Evolutionary conservation across 2,797 vertebrate species (phyloP).

Genomic region (Lacerta bilineata): DNA sequence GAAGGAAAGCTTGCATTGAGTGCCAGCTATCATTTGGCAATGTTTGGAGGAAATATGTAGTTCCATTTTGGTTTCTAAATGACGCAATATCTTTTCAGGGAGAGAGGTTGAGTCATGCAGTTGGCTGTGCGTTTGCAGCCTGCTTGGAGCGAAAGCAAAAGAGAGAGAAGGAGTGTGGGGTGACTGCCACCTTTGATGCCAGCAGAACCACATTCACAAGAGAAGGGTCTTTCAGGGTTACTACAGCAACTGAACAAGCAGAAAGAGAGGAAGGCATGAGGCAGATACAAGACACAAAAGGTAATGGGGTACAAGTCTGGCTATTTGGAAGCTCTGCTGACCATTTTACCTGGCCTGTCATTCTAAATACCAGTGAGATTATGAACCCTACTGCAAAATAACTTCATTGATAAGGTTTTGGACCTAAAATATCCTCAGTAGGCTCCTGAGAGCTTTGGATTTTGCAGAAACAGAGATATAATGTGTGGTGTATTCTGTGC

Average conservation of each 20-base stretch:
- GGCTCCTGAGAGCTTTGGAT: not conserved
- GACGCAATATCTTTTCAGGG: constrained; percentile 84
- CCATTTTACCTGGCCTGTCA: accelerated
- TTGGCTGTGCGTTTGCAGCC: constrained; percentile 97
- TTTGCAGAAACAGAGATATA: not conserved
- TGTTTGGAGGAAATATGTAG: not conserved
- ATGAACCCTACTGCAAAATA: not conserved
- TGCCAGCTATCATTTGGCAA: constrained; percentile 40
- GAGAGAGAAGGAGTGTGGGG: constrained; percentile 98
- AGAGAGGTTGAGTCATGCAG: constrained; percentile 96
- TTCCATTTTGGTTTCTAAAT: constrained; percentile 49
- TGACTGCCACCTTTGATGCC: constrained; percentile 97
- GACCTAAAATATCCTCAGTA: constrained; percentile 1
- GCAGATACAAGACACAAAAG: constrained; percentile 94
- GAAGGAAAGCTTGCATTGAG: constrained; percentile 17
- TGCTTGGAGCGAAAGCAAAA: constrained; percentile 98
- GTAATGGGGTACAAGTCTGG: constrained; percentile 42
- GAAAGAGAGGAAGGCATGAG: constrained; percentile 97
- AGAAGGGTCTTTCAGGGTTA: constrained; percentile 97
- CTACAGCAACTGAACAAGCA: constrained; percentile 96
- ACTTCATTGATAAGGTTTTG: not conserved
- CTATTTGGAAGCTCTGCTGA: not conserved
- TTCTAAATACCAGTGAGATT: accelerated
- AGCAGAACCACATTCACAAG: constrained; percentile 98
- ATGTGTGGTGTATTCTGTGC: not conserved